phyloP scores from a whole-genome alignment of 1,140 invertebrate species.

The Orius insidiosus region DNA sequence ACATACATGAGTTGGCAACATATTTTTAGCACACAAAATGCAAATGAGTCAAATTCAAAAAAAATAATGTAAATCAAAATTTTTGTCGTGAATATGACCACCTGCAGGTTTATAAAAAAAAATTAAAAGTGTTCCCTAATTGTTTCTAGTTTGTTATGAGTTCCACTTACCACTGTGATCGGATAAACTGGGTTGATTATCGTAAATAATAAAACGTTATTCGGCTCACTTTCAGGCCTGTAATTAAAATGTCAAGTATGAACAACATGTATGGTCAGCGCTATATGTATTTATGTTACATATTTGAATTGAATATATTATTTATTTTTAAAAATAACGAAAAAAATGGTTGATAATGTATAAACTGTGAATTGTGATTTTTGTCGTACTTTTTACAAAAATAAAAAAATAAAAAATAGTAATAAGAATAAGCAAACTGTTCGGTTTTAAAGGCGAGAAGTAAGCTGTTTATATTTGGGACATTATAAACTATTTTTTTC shows the following conservation, averaged over 20 bases:
- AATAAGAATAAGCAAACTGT: no score
- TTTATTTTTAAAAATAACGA: no score
- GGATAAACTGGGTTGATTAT: slow-evolving; percentile 95
- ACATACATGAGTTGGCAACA: background rate
- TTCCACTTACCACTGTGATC: slow-evolving; percentile 87
- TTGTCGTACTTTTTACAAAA: slow-evolving; percentile 1
- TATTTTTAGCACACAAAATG: background rate
- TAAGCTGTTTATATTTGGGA: no score
- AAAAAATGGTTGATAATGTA: slow-evolving; percentile 2
- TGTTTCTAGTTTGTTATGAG: no score
- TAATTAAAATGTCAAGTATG: background rate
- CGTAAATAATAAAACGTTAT: slow-evolving; percentile 88
- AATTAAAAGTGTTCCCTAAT: slow-evolving; percentile 12
- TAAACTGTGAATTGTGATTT: slow-evolving; percentile 1
- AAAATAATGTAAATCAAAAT: background rate
- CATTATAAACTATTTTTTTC: no score
- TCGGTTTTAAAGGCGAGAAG: no score
- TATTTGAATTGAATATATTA: no score
- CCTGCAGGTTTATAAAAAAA: slow-evolving; percentile 5
- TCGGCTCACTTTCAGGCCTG: slow-evolving; percentile 31
- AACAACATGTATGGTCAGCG: no score
- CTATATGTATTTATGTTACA: no score
- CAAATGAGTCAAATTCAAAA: background rate
- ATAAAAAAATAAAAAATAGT: background rate
- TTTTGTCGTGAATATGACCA: no score